Conservation (phyloP, 1,140 invertebrate species). For the Eueides isabella region DNA sequence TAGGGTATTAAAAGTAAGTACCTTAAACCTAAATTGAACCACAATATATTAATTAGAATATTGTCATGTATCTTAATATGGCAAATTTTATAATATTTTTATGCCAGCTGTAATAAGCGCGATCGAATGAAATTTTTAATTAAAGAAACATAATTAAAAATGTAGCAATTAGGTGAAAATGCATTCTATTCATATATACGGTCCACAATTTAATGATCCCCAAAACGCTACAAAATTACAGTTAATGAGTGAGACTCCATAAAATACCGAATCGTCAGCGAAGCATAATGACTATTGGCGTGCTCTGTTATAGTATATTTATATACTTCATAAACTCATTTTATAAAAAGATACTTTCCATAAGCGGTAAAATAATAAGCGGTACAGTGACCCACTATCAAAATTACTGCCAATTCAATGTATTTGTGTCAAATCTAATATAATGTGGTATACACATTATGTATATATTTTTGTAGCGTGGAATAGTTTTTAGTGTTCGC, state of each 20-base stretch:
- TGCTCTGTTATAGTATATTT: constrained; percentile 66
- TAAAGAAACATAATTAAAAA: no score
- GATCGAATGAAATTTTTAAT: neutral
- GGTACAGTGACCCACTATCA: constrained; percentile 51
- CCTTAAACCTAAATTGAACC: neutral
- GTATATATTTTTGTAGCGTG: no score
- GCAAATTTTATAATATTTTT: neutral
- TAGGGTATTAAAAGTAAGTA: neutral
- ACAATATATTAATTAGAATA: neutral
- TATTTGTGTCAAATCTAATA: constrained; percentile 48
- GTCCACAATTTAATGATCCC: constrained; percentile 60
- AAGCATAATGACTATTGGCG: constrained; percentile 54
- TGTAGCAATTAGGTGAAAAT: constrained; percentile 6
- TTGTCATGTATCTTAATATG: no score
- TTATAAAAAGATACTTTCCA: constrained; percentile 56
- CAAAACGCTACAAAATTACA: constrained; percentile 69
- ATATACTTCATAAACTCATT: constrained; percentile 50
- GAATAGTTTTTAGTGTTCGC: no score
- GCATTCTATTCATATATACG: constrained; percentile 18
- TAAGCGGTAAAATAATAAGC: constrained; percentile 55
- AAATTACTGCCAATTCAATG: constrained; percentile 54
- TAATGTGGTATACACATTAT: neutral
- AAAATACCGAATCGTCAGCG: constrained; percentile 61
- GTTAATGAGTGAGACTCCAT: constrained; percentile 63
- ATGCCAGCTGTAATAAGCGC: neutral